phyloP scores from a whole-genome alignment of 2,888 invertebrate genomes.

The Hermodice carunculata region DNA sequence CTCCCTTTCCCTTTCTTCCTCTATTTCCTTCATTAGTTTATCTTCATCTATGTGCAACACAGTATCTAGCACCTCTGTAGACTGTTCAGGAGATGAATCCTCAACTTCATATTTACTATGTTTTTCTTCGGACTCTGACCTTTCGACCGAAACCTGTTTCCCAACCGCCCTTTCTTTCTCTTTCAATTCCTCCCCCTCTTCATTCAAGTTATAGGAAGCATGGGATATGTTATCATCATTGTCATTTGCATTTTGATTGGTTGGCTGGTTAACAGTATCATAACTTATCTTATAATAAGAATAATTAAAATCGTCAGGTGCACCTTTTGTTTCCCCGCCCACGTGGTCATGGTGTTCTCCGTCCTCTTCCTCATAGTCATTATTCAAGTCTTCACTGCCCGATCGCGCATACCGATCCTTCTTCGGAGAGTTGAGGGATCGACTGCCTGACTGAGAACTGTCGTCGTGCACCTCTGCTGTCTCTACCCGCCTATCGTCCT shows the following conservation, averaged over 20 bases:
- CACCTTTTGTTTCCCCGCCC: conserved; percentile 6
- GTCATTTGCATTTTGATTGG: conserved; percentile 69
- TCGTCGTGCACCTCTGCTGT: conserved; percentile 60
- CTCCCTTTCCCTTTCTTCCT: background rate
- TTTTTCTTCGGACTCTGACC: background rate
- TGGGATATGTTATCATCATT: conserved; percentile 55
- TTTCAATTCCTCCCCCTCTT: conserved; percentile 9
- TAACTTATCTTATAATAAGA: conserved; percentile 40
- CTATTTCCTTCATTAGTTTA: conserved; percentile 9
- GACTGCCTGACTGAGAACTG: conserved; percentile 61
- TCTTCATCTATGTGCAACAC: conserved; percentile 25
- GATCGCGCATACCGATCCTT: conserved; percentile 38
- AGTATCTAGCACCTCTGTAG: conserved; percentile 2
- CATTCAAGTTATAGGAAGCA: conserved; percentile 49
- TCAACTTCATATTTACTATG: too few species aligned
- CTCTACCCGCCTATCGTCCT: too few species aligned
- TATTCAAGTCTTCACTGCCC: conserved; percentile 12
- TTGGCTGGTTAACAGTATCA: conserved; percentile 39
- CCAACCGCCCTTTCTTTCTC: conserved; percentile 40
- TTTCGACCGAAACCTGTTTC: conserved; percentile 17
- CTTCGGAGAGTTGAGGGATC: conserved; percentile 60
- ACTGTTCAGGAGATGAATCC: background rate
- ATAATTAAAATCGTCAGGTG: conserved; percentile 41
- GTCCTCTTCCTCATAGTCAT: conserved; percentile 17
- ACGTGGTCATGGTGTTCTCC: conserved; percentile 17